Percentiles rank a stretch among this genome's conserved stretches.
Evolutionary conservation across 2,113 vertebrate species (phyloP).

Genomic region (Oreochromis tanganicae): DNA sequence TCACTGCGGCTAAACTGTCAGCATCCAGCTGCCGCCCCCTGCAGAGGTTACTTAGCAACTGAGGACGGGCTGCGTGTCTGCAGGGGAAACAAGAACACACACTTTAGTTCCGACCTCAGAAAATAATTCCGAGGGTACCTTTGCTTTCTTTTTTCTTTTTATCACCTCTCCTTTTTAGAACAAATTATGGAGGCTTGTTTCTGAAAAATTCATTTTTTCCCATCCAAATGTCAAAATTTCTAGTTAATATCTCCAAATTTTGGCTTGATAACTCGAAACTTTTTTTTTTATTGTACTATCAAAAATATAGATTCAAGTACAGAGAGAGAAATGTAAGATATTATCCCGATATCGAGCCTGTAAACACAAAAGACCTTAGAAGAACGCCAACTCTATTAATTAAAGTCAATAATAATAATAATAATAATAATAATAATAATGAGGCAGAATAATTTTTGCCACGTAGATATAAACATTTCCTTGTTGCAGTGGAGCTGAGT

Average conservation of each 20-base stretch:
- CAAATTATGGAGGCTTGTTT: no score
- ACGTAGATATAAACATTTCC: not conserved
- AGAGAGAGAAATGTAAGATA: not conserved
- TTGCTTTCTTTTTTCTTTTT: no score
- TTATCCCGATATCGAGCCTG: not conserved
- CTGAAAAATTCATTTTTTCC: not conserved
- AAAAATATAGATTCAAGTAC: not conserved
- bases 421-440: not conserved
- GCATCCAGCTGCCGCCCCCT: slow-evolving; percentile 5
- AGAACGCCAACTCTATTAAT: not conserved
- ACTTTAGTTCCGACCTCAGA: slow-evolving; percentile 51
- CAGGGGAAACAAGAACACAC: slow-evolving; percentile 26
- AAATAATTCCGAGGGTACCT: not conserved
- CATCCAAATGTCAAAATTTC: not conserved
- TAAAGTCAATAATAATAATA: not conserved
- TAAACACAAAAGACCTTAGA: not conserved
- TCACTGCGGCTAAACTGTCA: not conserved
- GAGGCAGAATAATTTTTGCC: not conserved
- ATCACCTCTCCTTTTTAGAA: no score
- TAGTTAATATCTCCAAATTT: not conserved
- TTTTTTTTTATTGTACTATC: not conserved
- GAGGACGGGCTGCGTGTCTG: not conserved
- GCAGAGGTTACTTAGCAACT: slow-evolving; percentile 66
- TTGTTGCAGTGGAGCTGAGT: no score
- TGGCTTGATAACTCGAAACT: not conserved